These are phyloP conservation scores for Borostomias antarcticus DNA, from an alignment of 2,797 vertebrate species.

Conservation along the genomic window DNA sequence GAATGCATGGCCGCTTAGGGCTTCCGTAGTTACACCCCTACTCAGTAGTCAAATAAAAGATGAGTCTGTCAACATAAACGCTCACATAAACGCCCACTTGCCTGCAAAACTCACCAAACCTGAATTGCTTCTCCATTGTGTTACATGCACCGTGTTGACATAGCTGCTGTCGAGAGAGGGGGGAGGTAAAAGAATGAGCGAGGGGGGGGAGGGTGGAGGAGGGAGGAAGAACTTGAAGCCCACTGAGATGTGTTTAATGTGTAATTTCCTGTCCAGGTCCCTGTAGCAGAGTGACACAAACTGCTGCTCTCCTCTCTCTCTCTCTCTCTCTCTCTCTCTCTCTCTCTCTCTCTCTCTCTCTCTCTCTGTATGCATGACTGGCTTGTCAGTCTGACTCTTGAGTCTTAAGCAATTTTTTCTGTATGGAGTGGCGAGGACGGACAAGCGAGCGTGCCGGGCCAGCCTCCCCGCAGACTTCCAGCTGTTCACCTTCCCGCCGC, in stretches of 20 bases:
- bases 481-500: constrained; percentile 70
- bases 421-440: too few relatives aligned
- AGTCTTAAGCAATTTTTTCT: too few relatives aligned
- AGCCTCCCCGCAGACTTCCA: constrained; percentile 66
- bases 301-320: too few relatives aligned
- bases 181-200: neutral
- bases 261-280: constrained; percentile 45
- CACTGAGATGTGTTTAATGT: constrained; percentile 37
- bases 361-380: too few relatives aligned
- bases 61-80: too few relatives aligned
- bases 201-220: neutral
- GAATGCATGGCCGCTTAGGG: too few relatives aligned
- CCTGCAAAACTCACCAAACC: constrained; percentile 12
- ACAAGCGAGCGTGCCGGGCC: too few relatives aligned
- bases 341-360: constrained; percentile 35
- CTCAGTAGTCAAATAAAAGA: too few relatives aligned
- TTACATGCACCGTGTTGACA: neutral
- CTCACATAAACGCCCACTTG: constrained; percentile 14
- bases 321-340: constrained; percentile 33
- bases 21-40: too few relatives aligned
- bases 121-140: constrained; percentile 16
- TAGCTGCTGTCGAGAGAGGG: neutral
- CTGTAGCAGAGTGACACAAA: too few relatives aligned
- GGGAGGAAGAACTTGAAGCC: neutral
- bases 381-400: constrained; percentile 52